These are phyloP conservation scores for Kobus ellipsiprymnus DNA, from an alignment of 2,113 vertebrate species.

Conservation along the genomic window DNA sequence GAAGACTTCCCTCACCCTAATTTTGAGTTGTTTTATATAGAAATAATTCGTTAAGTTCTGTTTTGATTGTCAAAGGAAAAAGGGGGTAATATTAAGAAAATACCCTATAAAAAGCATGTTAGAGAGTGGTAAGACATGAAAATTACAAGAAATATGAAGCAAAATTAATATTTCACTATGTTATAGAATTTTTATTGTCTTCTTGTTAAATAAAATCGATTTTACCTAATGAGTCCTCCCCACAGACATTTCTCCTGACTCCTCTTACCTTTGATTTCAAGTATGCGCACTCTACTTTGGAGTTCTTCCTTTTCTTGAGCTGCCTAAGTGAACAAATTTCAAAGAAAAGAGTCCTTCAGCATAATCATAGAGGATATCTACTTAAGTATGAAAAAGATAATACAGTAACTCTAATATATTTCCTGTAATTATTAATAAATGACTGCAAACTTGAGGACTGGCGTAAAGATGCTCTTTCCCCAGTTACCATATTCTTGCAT, in stretches of 20 bases:
- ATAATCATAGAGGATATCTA: conserved; percentile 39
- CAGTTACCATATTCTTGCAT: background rate
- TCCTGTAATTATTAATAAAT: conserved; percentile 43
- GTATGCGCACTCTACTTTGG: background rate
- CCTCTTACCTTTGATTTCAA: conserved; percentile 40
- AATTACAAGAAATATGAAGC: background rate
- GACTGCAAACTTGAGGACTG: background rate
- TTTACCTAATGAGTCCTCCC: background rate
- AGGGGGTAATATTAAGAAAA: background rate
- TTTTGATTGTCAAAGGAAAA: background rate
- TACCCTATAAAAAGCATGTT: background rate
- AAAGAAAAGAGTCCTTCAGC: conserved; percentile 41
- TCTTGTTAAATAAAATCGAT: conserved; percentile 14
- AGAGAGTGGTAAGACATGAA: background rate
- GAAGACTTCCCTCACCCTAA: background rate
- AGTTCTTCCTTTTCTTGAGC: conserved; percentile 49
- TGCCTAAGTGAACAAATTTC: conserved; percentile 40
- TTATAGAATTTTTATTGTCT: background rate
- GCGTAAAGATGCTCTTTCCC: background rate
- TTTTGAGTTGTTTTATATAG: background rate
- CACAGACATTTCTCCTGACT: background rate
- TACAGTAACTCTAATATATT: background rate
- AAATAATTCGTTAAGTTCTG: background rate
- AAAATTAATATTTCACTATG: background rate
- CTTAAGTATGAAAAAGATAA: conserved; percentile 28